These are phyloP conservation scores for Anas capensis DNA, from an alignment of 2,797 vertebrate genomes.

Conservation along the genomic window DNA sequence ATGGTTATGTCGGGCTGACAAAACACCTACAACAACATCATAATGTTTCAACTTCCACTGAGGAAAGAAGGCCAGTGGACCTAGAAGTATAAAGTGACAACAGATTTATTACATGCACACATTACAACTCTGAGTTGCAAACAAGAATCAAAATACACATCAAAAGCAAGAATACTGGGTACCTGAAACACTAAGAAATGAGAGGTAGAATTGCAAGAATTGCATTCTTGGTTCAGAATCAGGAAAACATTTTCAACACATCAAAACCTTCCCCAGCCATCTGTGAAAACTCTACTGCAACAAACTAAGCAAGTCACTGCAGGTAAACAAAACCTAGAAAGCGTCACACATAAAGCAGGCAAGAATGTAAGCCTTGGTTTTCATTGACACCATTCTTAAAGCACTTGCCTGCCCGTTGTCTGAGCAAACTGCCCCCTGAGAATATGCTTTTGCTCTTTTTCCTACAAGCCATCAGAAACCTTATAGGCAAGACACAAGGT, in stretches of 20 bases:
- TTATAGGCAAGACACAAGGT: not conserved
- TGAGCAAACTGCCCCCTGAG: not conserved
- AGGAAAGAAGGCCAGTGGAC: constrained; percentile 71
- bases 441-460: not conserved
- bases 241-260: not conserved
- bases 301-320: not conserved
- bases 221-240: not conserved
- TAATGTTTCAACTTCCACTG: constrained; percentile 78
- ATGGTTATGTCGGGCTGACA: constrained; percentile 92
- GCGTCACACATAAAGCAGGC: not conserved
- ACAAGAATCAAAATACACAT: not conserved
- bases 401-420: not conserved
- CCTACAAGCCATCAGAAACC: not conserved
- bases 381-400: not conserved
- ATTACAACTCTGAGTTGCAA: not conserved
- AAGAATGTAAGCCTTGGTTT: not conserved
- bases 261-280: not conserved
- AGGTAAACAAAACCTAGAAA: not conserved
- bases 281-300: not conserved
- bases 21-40: constrained; percentile 92
- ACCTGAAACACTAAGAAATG: not conserved
- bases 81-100: constrained; percentile 66
- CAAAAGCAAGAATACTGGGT: not conserved
- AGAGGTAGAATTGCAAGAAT: not conserved
- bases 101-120: not conserved